Conservation (phyloP, 2,888 invertebrate genomes). For the Diadegma fenestrale region DNA sequence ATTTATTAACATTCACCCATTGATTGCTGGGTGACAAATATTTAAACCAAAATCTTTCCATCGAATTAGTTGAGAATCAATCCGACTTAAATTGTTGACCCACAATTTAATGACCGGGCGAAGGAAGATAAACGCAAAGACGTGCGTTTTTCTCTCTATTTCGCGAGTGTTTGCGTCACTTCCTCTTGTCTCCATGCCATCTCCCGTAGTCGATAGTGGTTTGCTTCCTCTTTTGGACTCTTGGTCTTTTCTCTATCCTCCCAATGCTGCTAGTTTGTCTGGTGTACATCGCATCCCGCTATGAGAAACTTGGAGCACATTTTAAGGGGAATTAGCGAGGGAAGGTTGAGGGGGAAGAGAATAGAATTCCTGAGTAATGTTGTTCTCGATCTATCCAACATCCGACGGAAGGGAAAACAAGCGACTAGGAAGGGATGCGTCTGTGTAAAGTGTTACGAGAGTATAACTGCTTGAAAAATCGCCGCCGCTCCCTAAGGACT, state of each 20-base stretch:
- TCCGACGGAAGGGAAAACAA: slow-evolving; percentile 6
- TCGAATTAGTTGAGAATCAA: neutral
- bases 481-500: slow-evolving; percentile 32
- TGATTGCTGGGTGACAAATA: neutral
- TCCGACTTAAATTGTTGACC: neutral
- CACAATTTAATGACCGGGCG: too few species aligned
- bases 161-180: slow-evolving; percentile 52
- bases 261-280: slow-evolving; percentile 4
- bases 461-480: slow-evolving; percentile 58
- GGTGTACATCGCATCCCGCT: slow-evolving; percentile 45
- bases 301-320: slow-evolving; percentile 70
- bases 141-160: slow-evolving; percentile 37
- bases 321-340: slow-evolving; percentile 70
- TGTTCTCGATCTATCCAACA: slow-evolving; percentile 12
- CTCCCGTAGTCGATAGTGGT: neutral
- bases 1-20: neutral
- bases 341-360: neutral
- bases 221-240: slow-evolving; percentile 21
- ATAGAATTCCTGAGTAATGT: slow-evolving; percentile 16
- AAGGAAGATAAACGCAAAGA: too few species aligned
- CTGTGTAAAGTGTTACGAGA: slow-evolving; percentile 2
- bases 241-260: slow-evolving; percentile 2
- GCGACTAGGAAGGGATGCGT: neutral
- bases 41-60: neutral
- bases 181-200: slow-evolving; percentile 41